Percentiles rank a stretch among this genome's conserved stretches.
Conservation (phyloP, 2,113 vertebrate genomes). For the Cyprinodon brontotheroides region DNA sequence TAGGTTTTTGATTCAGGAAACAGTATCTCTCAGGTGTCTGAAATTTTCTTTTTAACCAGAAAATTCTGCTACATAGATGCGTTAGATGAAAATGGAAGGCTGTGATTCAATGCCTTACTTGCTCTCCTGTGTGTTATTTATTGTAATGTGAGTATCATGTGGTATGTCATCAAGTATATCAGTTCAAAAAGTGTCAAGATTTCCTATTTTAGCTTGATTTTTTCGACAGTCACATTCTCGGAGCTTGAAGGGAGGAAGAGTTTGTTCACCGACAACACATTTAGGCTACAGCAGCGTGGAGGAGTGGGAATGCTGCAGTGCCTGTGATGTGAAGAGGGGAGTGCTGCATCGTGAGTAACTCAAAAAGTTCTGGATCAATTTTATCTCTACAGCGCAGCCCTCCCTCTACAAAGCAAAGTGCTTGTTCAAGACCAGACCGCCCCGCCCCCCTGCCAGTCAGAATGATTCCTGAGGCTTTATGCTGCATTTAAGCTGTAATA, state of each 20-base stretch:
- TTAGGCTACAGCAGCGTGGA: constrained; percentile 30
- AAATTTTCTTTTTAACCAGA: too few relatives aligned
- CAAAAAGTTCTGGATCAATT: constrained; percentile 57
- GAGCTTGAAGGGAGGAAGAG: neutral
- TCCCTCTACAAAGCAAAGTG: neutral
- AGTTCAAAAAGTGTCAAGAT: neutral
- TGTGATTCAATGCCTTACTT: too few relatives aligned
- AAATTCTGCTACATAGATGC: too few relatives aligned
- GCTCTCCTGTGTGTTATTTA: too few relatives aligned
- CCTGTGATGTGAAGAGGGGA: constrained; percentile 26
- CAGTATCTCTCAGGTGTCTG: too few relatives aligned
- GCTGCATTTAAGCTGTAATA: neutral
- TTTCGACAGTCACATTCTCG: too few relatives aligned
- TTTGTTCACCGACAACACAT: constrained; percentile 1
- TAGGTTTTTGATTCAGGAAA: too few relatives aligned
- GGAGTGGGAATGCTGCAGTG: constrained; percentile 66
- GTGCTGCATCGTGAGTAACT: constrained; percentile 61
- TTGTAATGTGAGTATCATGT: neutral
- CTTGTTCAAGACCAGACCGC: neutral
- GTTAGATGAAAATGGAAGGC: too few relatives aligned
- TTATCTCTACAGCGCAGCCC: constrained; percentile 17
- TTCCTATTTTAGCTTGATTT: neutral
- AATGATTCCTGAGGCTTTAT: neutral
- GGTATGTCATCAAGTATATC: neutral
- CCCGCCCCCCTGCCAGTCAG: neutral